These are phyloP conservation scores for Chrysolophus pictus DNA, from an alignment of 2,797 vertebrate species.

Conservation along the genomic window DNA sequence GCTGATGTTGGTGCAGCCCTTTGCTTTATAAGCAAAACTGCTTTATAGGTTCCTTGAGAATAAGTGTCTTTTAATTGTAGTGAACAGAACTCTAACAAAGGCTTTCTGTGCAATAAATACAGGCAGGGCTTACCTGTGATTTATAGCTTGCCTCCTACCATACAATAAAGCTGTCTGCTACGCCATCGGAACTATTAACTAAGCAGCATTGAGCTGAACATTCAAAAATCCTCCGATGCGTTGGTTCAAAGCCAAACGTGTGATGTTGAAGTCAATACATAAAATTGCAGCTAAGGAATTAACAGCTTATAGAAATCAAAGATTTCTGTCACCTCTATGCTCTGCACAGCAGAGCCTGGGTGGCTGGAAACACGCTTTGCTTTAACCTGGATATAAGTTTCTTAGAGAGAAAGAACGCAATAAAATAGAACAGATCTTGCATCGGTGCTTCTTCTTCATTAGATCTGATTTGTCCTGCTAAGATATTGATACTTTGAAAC, in stretches of 20 bases:
- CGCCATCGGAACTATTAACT: conserved; percentile 12
- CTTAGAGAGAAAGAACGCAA: background rate
- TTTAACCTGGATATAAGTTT: background rate
- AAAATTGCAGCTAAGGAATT: conserved; percentile 19
- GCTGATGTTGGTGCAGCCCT: background rate
- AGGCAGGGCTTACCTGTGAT: background rate
- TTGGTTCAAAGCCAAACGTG: conserved; percentile 11
- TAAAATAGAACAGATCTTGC: background rate
- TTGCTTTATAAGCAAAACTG: background rate
- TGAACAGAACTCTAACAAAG: background rate
- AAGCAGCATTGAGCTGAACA: conserved; percentile 5
- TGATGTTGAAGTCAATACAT: background rate
- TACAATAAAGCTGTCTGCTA: background rate
- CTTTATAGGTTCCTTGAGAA: background rate
- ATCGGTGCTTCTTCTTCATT: conserved; percentile 14
- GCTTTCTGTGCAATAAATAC: background rate
- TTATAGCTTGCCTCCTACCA: background rate
- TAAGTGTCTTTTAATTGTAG: conserved; percentile 28
- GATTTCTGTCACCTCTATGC: background rate
- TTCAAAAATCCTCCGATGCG: background rate
- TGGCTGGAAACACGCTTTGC: background rate
- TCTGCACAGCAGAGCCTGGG: background rate
- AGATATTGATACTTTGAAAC: conserved; percentile 46
- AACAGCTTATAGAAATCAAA: conserved; percentile 10
- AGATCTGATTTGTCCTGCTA: background rate